Evolutionary conservation across 1,140 invertebrate species (phyloP).

Genomic region (Drosophila grimshawi): DNA sequence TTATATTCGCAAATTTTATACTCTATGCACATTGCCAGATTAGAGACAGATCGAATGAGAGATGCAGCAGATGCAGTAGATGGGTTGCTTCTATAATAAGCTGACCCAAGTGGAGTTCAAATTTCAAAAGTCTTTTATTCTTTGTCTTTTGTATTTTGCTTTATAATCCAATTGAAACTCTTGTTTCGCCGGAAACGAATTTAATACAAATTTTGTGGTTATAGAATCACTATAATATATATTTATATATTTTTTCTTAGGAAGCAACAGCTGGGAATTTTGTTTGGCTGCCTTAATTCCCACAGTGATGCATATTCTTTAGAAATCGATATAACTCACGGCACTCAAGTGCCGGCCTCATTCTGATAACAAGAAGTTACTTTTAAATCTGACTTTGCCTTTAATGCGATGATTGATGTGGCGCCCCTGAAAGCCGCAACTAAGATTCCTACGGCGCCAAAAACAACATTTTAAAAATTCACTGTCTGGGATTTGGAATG

Average conservation of each 20-base stretch:
- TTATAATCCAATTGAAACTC: constrained; percentile 36
- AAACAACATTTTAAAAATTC: constrained; percentile 17
- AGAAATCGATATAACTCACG: constrained; percentile 49
- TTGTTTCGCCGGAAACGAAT: constrained; percentile 64
- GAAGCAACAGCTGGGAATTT: constrained; percentile 56
- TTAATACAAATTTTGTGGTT: constrained; percentile 47
- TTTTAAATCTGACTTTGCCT: constrained; percentile 44
- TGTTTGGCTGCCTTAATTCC: constrained; percentile 34
- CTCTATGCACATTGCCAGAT: constrained; percentile 20
- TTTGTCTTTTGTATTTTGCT: background rate
- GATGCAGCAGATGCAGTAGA: background rate
- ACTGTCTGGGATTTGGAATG: constrained; percentile 11
- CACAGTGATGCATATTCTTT: constrained; percentile 46
- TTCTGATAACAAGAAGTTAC: constrained; percentile 37
- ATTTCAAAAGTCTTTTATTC: constrained; percentile 43
- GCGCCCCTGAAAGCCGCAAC: constrained; percentile 57
- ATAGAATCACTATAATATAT: constrained; percentile 6
- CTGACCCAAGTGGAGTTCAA: constrained; percentile 12
- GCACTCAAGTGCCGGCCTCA: constrained; percentile 19
- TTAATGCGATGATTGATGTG: constrained; percentile 78
- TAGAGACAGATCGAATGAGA: background rate
- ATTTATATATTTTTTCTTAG: constrained; percentile 37
- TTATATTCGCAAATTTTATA: background rate
- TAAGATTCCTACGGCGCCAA: constrained; percentile 27
- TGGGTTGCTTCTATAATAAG: background rate